Evolutionary conservation across 2,888 invertebrate genomes (phyloP), one percentile per base, ranked within the genome.

Genomic region (Dasysyrphus tricinctus): DNA sequence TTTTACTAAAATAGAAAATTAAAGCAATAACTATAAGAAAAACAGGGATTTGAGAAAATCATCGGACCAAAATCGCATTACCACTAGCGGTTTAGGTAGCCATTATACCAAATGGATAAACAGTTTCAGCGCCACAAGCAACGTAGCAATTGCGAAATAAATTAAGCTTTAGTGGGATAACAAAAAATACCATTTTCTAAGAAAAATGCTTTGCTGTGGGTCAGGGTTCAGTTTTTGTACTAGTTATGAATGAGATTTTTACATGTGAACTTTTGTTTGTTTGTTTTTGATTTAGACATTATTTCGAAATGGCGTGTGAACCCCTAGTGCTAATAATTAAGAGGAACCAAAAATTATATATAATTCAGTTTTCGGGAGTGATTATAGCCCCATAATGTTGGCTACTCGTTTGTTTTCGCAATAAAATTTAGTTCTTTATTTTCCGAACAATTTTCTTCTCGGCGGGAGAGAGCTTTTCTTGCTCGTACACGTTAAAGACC

Each of bases 11-110:
- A 47, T 14, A 51, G 19, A 57, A 82, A 74, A 74, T 72, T 57
- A 44, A 65, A 47, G 42, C 69, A 65, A 54, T 69, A 78, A 82
- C 65, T 47, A 57, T 65, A 39, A 57, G 16, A n/a, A 54, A 54
- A 78, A 78, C 67, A 69, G 78, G 47, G 59, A 65, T 76, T 73
- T 67, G 16, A 19, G 54, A 77, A 82, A 78, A 61, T 72, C 56
- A 70, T 59, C 67, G 42, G 42, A 61, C 39, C 29, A n/a, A 32
- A 49, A 54, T 69, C 24, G n/a, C n/a, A 69, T 54, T 54, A 39
- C 54, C n/a, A 39, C 39, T 54, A 54, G 24, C 51, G 69, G 51
- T 39, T 16, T 24, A 39, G 51, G 16, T 24, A 39, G 51, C n/a
- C 8, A 51, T 69, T 69, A 54, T 69, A 24, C 39, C 39, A 37